Base-by-base conservation (phyloP, 2,888 invertebrate species). In the Drosophila sordidula region DNA sequence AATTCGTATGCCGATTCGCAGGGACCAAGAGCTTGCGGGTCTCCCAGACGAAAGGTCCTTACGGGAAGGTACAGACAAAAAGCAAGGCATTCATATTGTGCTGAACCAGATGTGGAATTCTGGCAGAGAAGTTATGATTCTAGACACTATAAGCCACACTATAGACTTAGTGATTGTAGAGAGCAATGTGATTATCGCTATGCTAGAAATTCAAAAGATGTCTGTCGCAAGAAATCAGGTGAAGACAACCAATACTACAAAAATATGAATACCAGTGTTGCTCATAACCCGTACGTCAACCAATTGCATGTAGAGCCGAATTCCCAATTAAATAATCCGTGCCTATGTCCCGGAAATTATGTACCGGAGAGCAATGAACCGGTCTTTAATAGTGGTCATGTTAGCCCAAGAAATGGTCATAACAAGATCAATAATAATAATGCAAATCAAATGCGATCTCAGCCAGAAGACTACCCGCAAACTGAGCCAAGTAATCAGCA, bases 41-140 rank as follows among this genome's bases (percentile, higher is more conserved):
- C 8, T 0, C 26, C 11, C 1, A 41, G 3, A 8, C 46, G 12
- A 12, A 66, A 65, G 11, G 46, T 65, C 8, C 12, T 65, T 4
- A 46, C 52, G 11, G 64, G 66, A 8, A 52, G 22, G 36, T 65
- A 65, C 6, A 66, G 16, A 42, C 8, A 0, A 9, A 49, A 4
- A 8, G 0, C 18, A 18, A 49, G 9, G 29, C 39, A 3, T 8
- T 1, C 11, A 14, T 22, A 18, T 11, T 11, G 4, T n/a, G 0
- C 29, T n/a, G 32, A 22, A 5, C 3, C 6, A 6, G 36, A 22
- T 1, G 2, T 11, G 1, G 64, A 32, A 0, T 36, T 18, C 6
- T 45, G 26, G 29, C 47, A 49, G 3, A 36, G 1, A 14, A 25
- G 18, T 64, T n/a, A 8, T 14, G 25, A 38, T 2, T 11, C 1